Conservation (phyloP, 1,140 invertebrate genomes). For the Panonychus citri region DNA sequence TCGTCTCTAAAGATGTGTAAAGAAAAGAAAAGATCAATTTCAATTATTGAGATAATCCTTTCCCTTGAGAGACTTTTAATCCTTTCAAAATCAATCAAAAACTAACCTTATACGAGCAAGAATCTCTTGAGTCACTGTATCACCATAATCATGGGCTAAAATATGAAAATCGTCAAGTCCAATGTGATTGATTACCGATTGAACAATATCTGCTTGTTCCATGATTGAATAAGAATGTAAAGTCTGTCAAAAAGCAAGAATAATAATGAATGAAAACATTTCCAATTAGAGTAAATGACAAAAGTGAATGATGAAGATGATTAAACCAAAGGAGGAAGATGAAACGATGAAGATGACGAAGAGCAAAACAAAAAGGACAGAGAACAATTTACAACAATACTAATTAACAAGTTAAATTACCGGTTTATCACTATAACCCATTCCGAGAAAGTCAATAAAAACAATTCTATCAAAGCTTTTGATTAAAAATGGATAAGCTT, state of each 20-base stretch:
- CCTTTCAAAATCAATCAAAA: too few relatives aligned
- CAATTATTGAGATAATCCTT: too few relatives aligned
- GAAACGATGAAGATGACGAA: background rate
- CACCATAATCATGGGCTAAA: constrained; percentile 24
- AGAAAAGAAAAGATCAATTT: background rate
- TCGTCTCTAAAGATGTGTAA: background rate
- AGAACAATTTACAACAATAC: background rate
- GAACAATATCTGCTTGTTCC: constrained; percentile 21
- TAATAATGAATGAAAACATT: background rate
- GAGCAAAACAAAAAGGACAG: too few relatives aligned
- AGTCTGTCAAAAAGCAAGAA: constrained; percentile 14
- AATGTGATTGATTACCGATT: constrained; percentile 17
- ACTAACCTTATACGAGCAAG: constrained; percentile 16
- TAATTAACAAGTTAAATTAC: constrained; percentile 14
- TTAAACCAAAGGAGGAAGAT: too few relatives aligned
- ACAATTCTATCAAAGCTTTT: constrained; percentile 19
- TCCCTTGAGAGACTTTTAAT: background rate
- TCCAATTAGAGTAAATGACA: background rate
- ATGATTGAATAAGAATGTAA: constrained; percentile 19
- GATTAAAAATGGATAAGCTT: constrained; percentile 17
- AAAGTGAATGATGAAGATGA: constrained; percentile 18
- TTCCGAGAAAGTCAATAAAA: constrained; percentile 21
- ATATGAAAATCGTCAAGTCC: constrained; percentile 18
- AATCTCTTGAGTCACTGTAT: constrained; percentile 23
- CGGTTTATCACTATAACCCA: constrained; percentile 24